phyloP scores from a whole-genome alignment of 2,888 invertebrate genomes.

The Invenusta paracnida region DNA sequence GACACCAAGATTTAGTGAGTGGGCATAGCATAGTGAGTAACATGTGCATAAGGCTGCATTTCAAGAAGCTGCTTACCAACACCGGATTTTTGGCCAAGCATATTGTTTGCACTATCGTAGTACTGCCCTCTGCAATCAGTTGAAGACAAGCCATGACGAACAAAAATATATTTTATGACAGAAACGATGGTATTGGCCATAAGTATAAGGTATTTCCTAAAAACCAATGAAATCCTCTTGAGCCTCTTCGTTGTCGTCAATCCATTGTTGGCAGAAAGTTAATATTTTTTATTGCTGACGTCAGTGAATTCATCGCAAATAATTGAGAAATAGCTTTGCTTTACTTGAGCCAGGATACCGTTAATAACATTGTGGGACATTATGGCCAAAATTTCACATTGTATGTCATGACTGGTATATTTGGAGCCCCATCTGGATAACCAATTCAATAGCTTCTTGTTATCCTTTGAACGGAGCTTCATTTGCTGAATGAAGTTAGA shows the following conservation, averaged over 20 bases:
- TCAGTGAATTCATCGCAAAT: constrained; percentile 22
- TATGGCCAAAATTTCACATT: background rate
- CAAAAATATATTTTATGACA: background rate
- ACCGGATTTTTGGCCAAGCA: background rate
- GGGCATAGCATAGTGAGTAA: constrained; percentile 1
- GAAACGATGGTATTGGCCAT: background rate
- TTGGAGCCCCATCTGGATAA: background rate
- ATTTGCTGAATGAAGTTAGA: background rate
- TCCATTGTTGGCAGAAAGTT: background rate
- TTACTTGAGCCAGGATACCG: background rate
- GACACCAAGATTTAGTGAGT: background rate
- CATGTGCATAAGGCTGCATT: background rate
- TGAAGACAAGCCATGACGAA: background rate
- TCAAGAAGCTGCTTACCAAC: background rate
- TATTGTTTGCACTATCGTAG: constrained; percentile 1
- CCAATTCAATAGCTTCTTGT: background rate
- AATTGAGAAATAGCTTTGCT: background rate
- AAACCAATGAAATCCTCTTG: constrained; percentile 16
- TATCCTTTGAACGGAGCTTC: background rate
- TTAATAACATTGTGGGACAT: background rate
- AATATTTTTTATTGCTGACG: background rate
- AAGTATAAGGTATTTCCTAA: background rate
- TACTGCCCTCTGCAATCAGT: constrained; percentile 14
- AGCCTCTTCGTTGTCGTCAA: background rate
- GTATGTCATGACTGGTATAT: background rate